Evolutionary conservation across 2,113 vertebrate genomes (phyloP).

Genomic region (Raphicerus campestris): DNA sequence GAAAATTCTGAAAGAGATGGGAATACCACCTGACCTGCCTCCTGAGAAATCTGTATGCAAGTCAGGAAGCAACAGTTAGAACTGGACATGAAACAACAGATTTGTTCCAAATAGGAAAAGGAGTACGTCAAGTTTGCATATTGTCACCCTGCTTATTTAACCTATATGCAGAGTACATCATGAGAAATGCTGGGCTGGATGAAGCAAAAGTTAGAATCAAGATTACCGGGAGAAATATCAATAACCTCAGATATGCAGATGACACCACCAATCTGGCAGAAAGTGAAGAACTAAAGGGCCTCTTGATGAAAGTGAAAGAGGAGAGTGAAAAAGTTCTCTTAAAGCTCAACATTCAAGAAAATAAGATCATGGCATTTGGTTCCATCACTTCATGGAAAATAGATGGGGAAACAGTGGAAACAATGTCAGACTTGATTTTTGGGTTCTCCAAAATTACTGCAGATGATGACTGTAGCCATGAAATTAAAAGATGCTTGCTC

Average conservation of each 20-base stretch:
- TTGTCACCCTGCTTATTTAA: neutral
- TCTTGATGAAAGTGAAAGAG: neutral
- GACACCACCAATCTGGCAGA: neutral
- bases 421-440: neutral
- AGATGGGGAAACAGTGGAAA: neutral
- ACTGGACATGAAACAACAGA: neutral
- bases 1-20: neutral
- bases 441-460: neutral
- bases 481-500: neutral
- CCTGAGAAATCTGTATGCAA: neutral
- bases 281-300: neutral
- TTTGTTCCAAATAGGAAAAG: neutral
- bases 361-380: neutral
- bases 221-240: neutral
- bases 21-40: neutral
- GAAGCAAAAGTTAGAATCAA: neutral
- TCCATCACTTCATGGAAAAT: neutral
- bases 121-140: neutral
- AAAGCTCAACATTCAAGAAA: neutral
- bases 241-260: neutral
- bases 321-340: neutral
- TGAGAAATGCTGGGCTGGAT: neutral
- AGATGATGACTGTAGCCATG: neutral
- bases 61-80: neutral
- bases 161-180: neutral